Evolutionary conservation across 2,113 vertebrate species (phyloP).

Genomic region (Campylomormyrus tamandua): DNA sequence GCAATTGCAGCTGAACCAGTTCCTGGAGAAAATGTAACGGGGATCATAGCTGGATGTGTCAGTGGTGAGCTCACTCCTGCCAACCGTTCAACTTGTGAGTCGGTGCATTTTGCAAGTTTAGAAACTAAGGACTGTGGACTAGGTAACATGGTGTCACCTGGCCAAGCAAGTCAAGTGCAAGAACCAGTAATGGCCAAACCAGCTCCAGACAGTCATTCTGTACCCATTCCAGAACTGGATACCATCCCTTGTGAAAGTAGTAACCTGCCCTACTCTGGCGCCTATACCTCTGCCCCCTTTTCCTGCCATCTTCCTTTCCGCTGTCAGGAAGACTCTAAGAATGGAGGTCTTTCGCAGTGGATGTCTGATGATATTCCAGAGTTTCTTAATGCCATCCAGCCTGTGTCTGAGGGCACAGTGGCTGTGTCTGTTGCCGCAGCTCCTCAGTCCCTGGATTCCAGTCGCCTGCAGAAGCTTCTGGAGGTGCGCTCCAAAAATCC

Average conservation of each 20-base stretch:
- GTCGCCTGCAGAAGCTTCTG: slow-evolving; percentile 67
- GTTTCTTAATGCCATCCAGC: slow-evolving; percentile 71
- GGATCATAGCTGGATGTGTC: neutral
- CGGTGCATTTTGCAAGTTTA: neutral
- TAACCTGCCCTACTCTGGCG: slow-evolving; percentile 1
- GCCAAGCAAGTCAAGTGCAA: slow-evolving; percentile 6
- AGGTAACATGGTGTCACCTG: slow-evolving; percentile 7
- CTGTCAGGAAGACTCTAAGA: slow-evolving; percentile 40
- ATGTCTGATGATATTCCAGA: slow-evolving; percentile 83
- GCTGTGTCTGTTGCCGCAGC: slow-evolving; percentile 58
- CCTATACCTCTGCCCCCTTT: neutral
- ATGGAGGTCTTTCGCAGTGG: slow-evolving; percentile 65
- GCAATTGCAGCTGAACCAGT: neutral
- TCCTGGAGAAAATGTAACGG: neutral
- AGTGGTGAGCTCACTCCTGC: neutral
- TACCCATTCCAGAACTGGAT: neutral
- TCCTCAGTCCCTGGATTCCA: slow-evolving; percentile 55
- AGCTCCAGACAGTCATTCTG: neutral
- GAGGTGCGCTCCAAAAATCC: slow-evolving; percentile 88
- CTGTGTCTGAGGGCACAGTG: slow-evolving; percentile 43
- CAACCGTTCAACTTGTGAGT: neutral
- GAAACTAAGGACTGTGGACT: neutral
- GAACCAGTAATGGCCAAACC: neutral
- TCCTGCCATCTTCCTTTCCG: neutral
- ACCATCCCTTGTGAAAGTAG: slow-evolving; percentile 1